These are phyloP conservation scores for Chelonoidis abingdonii DNA, from an alignment of 2,113 vertebrate genomes.

Conservation along the genomic window DNA sequence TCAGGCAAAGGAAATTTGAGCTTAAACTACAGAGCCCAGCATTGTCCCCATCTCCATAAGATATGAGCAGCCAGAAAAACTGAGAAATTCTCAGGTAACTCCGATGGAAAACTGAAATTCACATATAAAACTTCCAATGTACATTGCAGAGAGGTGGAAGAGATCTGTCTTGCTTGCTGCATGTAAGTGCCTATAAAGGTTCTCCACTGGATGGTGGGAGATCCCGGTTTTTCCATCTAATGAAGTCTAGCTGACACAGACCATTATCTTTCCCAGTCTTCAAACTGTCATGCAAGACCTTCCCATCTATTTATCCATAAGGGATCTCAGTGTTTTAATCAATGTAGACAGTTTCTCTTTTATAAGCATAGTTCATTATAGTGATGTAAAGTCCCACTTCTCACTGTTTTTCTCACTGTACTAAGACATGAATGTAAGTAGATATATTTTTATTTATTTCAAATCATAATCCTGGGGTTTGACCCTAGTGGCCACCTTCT, in stretches of 20 bases:
- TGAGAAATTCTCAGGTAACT: not conserved
- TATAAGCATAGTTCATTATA: not conserved
- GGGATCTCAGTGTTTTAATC: not conserved
- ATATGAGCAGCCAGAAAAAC: not conserved
- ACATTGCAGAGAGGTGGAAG: not conserved
- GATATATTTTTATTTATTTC: not conserved
- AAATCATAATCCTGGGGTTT: not conserved
- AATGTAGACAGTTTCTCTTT: constrained; percentile 1
- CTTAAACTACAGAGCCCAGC: not conserved
- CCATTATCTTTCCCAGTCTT: constrained; percentile 61
- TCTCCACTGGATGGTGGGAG: not conserved
- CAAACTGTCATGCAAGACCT: constrained; percentile 53
- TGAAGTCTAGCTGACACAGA: constrained; percentile 26
- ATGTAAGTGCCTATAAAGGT: not conserved
- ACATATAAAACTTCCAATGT: rapidly evolving
- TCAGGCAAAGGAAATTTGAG: not conserved
- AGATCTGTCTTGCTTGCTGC: not conserved
- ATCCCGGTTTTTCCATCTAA: constrained; percentile 20
- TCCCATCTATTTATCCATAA: constrained; percentile 33
- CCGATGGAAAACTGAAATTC: not conserved
- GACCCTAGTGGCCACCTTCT: not conserved
- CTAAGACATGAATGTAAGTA: not conserved
- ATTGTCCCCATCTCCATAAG: not conserved
- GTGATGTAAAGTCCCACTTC: not conserved
- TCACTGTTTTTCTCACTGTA: not conserved